Evolutionary conservation across 2,888 invertebrate species (phyloP).

Genomic region (Laothoe populi): DNA sequence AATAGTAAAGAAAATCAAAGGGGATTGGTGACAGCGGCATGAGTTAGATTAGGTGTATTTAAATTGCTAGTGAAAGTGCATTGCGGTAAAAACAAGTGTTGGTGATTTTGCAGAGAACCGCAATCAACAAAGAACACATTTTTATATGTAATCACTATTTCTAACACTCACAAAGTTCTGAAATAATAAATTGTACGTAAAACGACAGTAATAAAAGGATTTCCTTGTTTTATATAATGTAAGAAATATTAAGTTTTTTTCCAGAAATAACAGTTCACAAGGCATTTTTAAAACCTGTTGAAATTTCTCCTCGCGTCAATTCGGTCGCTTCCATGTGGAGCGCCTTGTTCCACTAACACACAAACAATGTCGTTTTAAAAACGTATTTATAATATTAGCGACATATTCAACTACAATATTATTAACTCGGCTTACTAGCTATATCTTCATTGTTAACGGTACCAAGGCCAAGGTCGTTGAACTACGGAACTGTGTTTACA

Average conservation of each 20-base stretch:
- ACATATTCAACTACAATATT: constrained; percentile 19
- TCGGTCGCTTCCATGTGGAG: constrained; percentile 33
- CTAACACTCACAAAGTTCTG: background rate
- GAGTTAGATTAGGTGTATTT: constrained; percentile 6
- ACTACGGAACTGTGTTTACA: constrained; percentile 36
- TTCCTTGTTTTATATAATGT: background rate
- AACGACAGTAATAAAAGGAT: background rate
- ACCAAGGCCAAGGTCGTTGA: constrained; percentile 54
- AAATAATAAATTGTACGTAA: background rate
- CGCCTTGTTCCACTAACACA: constrained; percentile 24
- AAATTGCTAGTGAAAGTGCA: constrained; percentile 42
- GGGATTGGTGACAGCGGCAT: background rate
- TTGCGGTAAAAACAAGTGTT: constrained; percentile 30
- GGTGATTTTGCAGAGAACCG: constrained; percentile 30
- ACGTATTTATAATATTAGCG: constrained; percentile 17
- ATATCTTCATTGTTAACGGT: constrained; percentile 47
- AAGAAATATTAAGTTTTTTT: background rate
- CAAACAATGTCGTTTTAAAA: background rate
- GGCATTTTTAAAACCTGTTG: constrained; percentile 38
- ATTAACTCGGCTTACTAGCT: constrained; percentile 18
- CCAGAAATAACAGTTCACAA: background rate
- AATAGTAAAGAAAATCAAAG: background rate
- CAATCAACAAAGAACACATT: background rate
- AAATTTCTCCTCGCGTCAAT: constrained; percentile 45
- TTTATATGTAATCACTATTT: background rate